Percentiles rank a stretch among this genome's conserved stretches.
phyloP scores from a whole-genome alignment of 1,140 invertebrate species.

The Zeugodacus cucurbitae region DNA sequence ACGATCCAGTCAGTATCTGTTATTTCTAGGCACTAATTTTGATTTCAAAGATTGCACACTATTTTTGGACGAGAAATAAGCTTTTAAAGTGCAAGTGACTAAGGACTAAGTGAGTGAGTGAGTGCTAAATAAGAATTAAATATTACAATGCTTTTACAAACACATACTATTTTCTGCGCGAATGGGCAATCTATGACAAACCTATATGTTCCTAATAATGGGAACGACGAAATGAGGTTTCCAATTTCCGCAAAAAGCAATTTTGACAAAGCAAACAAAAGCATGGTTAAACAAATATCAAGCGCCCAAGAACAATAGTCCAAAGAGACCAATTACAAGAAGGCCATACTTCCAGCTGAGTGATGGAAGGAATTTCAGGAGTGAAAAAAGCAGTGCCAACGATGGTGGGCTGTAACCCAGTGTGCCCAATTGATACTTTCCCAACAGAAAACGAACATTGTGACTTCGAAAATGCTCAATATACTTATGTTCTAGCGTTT shows the following conservation, averaged over 20 bases:
- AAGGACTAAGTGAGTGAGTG: too few species aligned
- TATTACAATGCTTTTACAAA: too few species aligned
- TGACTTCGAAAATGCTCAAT: too few species aligned
- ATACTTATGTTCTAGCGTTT: too few species aligned
- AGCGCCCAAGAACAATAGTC: neutral
- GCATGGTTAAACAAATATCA: neutral
- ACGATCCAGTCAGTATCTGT: neutral
- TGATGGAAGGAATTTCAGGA: neutral
- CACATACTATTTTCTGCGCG: neutral
- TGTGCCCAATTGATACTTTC: too few species aligned
- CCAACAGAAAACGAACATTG: too few species aligned
- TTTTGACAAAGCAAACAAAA: constrained; percentile 29
- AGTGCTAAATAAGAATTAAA: too few species aligned
- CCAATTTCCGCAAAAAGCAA: constrained; percentile 42
- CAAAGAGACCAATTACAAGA: neutral
- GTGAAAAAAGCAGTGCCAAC: too few species aligned
- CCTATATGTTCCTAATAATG: neutral
- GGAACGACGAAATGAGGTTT: neutral
- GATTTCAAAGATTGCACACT: neutral
- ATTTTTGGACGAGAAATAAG: neutral
- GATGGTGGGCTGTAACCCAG: too few species aligned
- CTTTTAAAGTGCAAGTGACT: too few species aligned
- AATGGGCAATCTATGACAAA: neutral
- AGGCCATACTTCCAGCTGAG: neutral
- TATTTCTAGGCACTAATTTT: neutral